phyloP scores from a whole-genome alignment of 2,113 vertebrate species.

The Brachyistius frenatus region DNA sequence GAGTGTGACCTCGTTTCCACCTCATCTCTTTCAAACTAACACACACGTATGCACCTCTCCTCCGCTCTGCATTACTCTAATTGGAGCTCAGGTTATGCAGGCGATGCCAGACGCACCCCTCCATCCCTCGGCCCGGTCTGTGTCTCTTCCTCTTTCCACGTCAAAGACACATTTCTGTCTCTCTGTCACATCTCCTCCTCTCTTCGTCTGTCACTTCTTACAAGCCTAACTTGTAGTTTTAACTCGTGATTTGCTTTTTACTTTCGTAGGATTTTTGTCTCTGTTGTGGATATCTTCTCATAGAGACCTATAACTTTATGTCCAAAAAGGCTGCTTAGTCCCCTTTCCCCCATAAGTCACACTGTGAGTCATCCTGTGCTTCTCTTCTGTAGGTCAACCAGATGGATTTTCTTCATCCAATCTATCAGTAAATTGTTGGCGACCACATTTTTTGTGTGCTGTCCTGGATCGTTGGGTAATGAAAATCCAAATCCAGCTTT shows the following conservation, averaged over 20 bases:
- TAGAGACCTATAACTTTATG: constrained; percentile 2
- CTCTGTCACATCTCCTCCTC: constrained; percentile 16
- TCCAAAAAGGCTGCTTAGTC: not conserved
- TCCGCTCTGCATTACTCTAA: constrained; percentile 74
- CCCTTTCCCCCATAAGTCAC: constrained; percentile 1
- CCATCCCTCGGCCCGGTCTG: constrained; percentile 27
- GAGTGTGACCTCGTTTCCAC: constrained; percentile 71
- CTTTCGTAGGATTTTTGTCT: not conserved
- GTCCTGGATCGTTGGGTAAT: constrained; percentile 19
- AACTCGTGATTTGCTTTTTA: constrained; percentile 11
- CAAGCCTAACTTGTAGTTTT: not conserved
- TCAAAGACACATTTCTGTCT: constrained; percentile 54
- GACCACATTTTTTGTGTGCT: not conserved
- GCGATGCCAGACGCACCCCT: constrained; percentile 37
- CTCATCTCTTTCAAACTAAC: constrained; percentile 48
- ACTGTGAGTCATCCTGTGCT: not conserved
- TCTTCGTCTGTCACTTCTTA: constrained; percentile 21
- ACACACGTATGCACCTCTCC: constrained; percentile 37
- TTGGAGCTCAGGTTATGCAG: constrained; percentile 58
- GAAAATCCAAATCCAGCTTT: constrained; percentile 10
- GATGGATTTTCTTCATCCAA: constrained; percentile 6
- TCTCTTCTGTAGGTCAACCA: constrained; percentile 17
- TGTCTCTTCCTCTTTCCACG: constrained; percentile 21
- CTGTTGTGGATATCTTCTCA: not conserved
- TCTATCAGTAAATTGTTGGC: not conserved